Evolutionary conservation across 35 echinoderm and acorn worm genomes (phyloP).

Genomic region (Apostichopus californicus): DNA sequence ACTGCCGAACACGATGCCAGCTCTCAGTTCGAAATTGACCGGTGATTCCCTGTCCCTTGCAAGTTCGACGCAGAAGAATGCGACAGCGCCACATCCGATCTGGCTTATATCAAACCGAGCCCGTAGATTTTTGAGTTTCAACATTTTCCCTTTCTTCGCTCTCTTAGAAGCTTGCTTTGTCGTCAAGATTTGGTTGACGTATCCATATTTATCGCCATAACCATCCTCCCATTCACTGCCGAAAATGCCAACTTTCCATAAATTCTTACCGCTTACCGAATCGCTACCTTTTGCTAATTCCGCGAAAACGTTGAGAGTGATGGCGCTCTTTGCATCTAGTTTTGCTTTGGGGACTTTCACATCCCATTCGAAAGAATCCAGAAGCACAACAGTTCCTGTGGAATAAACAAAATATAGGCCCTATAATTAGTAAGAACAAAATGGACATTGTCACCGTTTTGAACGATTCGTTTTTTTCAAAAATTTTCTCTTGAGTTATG

Average conservation of each 20-base stretch:
- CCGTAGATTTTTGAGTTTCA: conserved; percentile 38
- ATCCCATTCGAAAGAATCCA: conserved; percentile 32
- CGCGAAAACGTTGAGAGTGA: conserved; percentile 1
- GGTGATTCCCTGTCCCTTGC: not conserved
- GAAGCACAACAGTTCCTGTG: not conserved
- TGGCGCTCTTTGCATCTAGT: conserved; percentile 23
- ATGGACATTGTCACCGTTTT: no score
- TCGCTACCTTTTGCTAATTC: conserved; percentile 31
- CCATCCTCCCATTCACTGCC: conserved; percentile 51
- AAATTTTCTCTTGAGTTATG: no score
- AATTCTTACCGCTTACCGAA: not conserved
- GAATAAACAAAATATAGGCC: not conserved
- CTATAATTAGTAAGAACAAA: not conserved
- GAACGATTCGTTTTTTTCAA: no score
- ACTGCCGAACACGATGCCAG: conserved; percentile 37
- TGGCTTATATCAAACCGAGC: conserved; percentile 33
- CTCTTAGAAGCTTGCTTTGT: conserved; percentile 20
- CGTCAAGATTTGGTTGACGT: conserved; percentile 54
- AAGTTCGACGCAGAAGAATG: conserved; percentile 48
- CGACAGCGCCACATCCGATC: conserved; percentile 25
- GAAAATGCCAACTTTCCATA: conserved; percentile 63
- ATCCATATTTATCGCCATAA: conserved; percentile 41
- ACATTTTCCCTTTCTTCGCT: not conserved
- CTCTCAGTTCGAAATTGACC: conserved; percentile 22
- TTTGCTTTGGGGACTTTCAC: conserved; percentile 1